Percentiles rank a stretch among this genome's conserved stretches.
Evolutionary conservation across 2,797 vertebrate genomes (phyloP).

Genomic region (Pangasius sanitwongsei): DNA sequence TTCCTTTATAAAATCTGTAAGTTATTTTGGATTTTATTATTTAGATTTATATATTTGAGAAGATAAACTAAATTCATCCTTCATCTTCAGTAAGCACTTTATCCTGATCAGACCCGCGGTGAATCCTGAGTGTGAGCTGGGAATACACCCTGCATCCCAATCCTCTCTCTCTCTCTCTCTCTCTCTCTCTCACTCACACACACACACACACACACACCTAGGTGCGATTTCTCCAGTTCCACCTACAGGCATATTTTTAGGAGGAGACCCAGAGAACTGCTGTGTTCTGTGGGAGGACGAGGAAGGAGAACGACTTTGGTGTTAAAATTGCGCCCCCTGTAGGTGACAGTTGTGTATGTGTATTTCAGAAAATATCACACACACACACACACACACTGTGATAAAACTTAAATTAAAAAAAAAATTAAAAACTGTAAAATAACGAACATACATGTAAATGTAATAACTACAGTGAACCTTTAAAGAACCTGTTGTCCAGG

Average conservation of each 20-base stretch:
- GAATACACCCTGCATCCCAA: no score
- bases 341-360: neutral
- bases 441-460: no score
- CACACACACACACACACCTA: neutral
- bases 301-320: neutral
- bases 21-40: neutral
- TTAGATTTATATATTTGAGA: no score
- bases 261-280: neutral
- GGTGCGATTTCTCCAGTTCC: neutral
- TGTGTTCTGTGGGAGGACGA: neutral
- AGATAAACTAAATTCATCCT: no score
- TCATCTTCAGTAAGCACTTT: no score
- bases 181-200: neutral
- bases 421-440: neutral
- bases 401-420: neutral
- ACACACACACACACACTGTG: neutral
- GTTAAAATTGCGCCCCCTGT: conserved; percentile 1
- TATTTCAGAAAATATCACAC: neutral
- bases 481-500: neutral
- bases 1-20: no score
- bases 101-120: neutral
- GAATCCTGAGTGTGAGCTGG: no score
- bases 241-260: neutral
- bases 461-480: neutral
- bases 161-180: no score